A percentile compares a stretch with the other conserved stretches of the same genome.
Evolutionary conservation across 2,113 vertebrate genomes (phyloP).

Genomic region (Zosterops hypoxanthus): DNA sequence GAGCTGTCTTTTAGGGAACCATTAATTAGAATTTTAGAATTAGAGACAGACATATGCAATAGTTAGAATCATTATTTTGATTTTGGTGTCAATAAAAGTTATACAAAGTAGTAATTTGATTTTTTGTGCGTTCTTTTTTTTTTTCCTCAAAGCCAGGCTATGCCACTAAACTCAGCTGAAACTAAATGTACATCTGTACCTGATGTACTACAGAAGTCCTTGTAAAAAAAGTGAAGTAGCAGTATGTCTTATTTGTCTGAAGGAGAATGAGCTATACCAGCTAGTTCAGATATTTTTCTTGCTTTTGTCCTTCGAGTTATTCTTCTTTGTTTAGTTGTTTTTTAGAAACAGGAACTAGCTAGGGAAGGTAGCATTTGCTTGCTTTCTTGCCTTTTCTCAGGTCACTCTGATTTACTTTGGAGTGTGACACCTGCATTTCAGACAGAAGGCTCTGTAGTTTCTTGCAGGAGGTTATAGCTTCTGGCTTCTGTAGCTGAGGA

Average conservation of each 20-base stretch:
- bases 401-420: background rate
- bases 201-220: background rate
- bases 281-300: background rate
- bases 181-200: background rate
- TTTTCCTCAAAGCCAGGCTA: background rate
- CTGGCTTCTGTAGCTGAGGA: background rate
- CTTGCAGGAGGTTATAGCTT: background rate
- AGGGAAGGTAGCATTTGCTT: background rate
- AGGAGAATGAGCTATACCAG: background rate
- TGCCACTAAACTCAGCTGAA: background rate
- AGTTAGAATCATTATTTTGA: background rate
- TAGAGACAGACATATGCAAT: background rate
- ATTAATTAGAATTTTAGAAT: background rate
- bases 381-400: background rate
- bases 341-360: background rate
- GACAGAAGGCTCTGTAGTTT: background rate
- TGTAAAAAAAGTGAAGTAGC: background rate
- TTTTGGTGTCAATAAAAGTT: background rate
- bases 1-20: background rate
- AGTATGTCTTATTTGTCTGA: background rate
- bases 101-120: background rate
- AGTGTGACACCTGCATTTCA: background rate
- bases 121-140: rapidly evolving
- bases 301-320: background rate
- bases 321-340: background rate